Conservation (phyloP, 92 coral and sea anemone species). For the Zoanthus solanderi region DNA sequence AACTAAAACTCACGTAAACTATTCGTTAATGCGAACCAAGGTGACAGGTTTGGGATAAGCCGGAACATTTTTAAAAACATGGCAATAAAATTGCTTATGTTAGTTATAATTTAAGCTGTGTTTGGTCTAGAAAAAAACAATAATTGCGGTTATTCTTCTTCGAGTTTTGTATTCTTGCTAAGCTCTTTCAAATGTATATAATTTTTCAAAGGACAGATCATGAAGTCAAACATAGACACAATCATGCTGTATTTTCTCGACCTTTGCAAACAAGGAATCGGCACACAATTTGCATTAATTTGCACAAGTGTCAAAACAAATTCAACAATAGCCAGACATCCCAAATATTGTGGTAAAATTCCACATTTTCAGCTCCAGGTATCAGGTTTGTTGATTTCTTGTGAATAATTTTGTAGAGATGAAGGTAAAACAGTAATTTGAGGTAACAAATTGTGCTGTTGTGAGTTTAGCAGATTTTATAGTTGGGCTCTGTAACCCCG, state of each 20-base stretch:
- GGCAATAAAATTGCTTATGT: not conserved
- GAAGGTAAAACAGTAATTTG: no score
- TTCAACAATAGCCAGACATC: no score
- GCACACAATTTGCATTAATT: not conserved
- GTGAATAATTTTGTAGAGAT: no score
- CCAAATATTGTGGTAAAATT: no score
- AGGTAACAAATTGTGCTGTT: no score
- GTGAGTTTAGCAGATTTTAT: no score
- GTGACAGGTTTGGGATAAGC: not conserved
- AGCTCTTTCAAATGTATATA: not conserved
- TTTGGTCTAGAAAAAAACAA: not conserved
- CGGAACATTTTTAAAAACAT: not conserved
- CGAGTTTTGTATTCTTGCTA: not conserved
- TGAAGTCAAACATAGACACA: not conserved
- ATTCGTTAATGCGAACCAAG: not conserved
- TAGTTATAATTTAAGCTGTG: not conserved
- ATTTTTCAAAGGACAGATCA: not conserved
- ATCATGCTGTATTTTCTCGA: not conserved
- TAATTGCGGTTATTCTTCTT: not conserved
- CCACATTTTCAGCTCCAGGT: no score
- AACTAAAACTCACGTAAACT: no score
- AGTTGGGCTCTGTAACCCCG: no score
- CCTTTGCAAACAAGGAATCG: not conserved
- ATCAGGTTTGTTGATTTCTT: no score
- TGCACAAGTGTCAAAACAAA: not conserved